phyloP scores from a whole-genome alignment of 2,113 vertebrate species.

The Misgurnus mizolepis region DNA sequence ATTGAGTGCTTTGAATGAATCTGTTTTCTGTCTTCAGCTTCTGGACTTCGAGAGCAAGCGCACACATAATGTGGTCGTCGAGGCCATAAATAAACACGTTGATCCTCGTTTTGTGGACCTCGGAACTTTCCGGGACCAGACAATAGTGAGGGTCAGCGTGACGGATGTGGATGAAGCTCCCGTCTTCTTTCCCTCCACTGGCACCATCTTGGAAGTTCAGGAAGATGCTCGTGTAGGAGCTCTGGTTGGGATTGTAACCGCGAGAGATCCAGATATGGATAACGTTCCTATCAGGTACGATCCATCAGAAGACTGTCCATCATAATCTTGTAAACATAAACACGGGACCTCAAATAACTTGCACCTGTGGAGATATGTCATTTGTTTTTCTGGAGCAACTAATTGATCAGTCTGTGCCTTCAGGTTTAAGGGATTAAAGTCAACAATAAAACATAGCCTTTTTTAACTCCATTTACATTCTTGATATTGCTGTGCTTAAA shows the following conservation, averaged over 20 bases:
- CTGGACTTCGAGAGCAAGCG: constrained; percentile 91
- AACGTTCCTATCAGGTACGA: constrained; percentile 89
- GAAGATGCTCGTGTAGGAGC: constrained; percentile 89
- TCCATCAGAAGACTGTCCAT: background rate
- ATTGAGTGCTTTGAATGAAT: background rate
- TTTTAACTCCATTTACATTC: no score
- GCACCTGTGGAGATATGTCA: no score
- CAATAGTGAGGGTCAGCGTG: constrained; percentile 90
- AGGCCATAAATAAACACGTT: constrained; percentile 94
- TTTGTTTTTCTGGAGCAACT: no score
- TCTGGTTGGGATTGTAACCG: constrained; percentile 86
- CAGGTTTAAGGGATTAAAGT: no score
- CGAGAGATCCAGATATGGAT: constrained; percentile 89
- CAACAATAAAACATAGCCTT: no score
- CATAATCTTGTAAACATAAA: background rate
- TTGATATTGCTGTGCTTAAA: no score
- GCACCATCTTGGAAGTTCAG: constrained; percentile 89
- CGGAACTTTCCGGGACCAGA: constrained; percentile 93
- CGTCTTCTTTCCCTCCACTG: constrained; percentile 80
- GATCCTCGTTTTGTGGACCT: constrained; percentile 91
- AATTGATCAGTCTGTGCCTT: no score
- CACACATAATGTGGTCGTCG: constrained; percentile 91
- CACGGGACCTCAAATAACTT: no score
- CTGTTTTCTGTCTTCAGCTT: constrained; percentile 67
- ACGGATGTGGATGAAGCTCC: constrained; percentile 91